Conservation (phyloP, 2,797 vertebrate species). For the Pagetopsis macropterus region DNA sequence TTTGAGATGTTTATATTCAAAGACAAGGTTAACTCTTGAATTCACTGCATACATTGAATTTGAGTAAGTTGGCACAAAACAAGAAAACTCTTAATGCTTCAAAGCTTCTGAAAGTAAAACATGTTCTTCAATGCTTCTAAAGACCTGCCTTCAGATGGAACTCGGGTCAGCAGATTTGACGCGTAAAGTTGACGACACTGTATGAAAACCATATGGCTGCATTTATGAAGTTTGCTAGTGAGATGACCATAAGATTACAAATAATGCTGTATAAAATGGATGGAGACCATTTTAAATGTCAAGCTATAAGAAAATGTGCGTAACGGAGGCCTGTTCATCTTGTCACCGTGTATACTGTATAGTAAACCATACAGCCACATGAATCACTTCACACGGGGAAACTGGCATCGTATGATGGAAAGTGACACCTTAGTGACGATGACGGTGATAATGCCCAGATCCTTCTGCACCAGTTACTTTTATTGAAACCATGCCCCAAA, state of each 20-base stretch:
- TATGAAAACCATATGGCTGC: background rate
- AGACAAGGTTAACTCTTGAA: conserved; percentile 6
- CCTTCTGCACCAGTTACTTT: conserved; percentile 15
- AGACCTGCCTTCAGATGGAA: conserved; percentile 3
- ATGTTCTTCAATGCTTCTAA: background rate
- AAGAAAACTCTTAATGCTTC: background rate
- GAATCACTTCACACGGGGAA: background rate
- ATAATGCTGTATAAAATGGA: background rate
- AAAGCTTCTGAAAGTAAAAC: conserved; percentile 8
- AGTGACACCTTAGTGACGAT: background rate
- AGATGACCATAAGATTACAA: background rate
- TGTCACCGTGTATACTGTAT: background rate
- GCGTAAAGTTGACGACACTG: background rate
- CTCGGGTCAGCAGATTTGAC: background rate
- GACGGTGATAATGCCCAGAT: background rate
- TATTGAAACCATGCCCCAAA: background rate
- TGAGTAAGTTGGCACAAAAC: conserved; percentile 8
- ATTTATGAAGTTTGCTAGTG: conserved; percentile 2
- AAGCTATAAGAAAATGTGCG: background rate
- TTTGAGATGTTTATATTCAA: conserved; percentile 24
- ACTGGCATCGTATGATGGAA: background rate
- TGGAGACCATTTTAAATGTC: background rate
- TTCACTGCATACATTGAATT: background rate
- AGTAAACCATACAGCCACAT: conserved; percentile 5
- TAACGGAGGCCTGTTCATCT: background rate